These are phyloP conservation scores for Schmidtea mediterranea DNA, from an alignment of 1,140 invertebrate species.

Conservation along the genomic window DNA sequence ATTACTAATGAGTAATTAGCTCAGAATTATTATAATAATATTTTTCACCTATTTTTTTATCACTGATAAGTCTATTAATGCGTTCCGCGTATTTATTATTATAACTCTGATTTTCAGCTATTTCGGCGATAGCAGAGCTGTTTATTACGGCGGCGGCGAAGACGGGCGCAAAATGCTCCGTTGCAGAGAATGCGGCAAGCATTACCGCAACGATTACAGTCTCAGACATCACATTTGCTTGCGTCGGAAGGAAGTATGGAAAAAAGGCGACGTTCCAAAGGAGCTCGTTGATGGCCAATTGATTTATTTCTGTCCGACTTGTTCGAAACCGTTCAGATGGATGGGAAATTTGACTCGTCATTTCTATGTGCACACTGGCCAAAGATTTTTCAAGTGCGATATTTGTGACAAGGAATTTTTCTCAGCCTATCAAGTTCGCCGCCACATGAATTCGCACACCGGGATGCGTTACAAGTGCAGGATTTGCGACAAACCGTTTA, in stretches of 20 bases:
- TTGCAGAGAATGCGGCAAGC: not conserved
- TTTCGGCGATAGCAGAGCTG: too few relatives aligned
- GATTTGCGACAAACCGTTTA: constrained; percentile 2
- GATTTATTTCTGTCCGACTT: constrained; percentile 2
- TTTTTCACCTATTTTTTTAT: too few relatives aligned
- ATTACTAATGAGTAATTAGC: too few relatives aligned
- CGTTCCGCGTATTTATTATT: too few relatives aligned
- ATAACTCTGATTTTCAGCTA: too few relatives aligned
- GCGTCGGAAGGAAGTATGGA: not conserved
- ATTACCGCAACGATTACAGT: not conserved
- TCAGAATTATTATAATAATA: too few relatives aligned
- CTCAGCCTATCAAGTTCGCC: constrained; percentile 5
- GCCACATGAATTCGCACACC: constrained; percentile 8
- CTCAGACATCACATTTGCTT: constrained; percentile 1
- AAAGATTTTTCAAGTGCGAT: constrained; percentile 6
- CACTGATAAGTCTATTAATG: too few relatives aligned
- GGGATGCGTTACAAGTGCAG: constrained; percentile 7
- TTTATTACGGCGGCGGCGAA: too few relatives aligned
- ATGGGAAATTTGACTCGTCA: constrained; percentile 4
- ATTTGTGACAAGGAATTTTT: constrained; percentile 9
- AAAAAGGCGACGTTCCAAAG: not conserved
- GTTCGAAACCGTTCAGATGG: constrained; percentile 5
- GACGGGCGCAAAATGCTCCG: constrained; percentile 1
- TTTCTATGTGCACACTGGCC: constrained; percentile 4
- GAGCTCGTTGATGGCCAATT: not conserved